phyloP scores from a whole-genome alignment of 2,797 vertebrate species.

The Peromyscus aztecus region DNA sequence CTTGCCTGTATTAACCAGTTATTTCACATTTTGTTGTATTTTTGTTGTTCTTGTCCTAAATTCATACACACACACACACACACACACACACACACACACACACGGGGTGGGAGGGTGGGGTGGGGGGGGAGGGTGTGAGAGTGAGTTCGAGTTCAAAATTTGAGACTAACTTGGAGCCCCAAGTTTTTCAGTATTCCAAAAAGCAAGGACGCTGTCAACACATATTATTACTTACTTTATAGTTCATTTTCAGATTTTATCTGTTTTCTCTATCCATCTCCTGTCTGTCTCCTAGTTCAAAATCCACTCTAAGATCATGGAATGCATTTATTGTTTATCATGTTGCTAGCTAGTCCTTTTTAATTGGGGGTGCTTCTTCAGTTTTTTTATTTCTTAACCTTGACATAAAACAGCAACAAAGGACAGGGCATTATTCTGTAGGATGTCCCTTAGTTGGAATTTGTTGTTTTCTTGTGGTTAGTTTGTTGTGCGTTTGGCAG shows the following conservation, averaged over 20 bases:
- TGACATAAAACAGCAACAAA: slow-evolving; percentile 51
- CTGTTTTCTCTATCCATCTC: not conserved
- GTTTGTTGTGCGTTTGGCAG: slow-evolving; percentile 37
- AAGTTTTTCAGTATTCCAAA: slow-evolving; percentile 56
- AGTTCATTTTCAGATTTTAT: slow-evolving; percentile 46
- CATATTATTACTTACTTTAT: slow-evolving; percentile 45
- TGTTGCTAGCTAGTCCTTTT: slow-evolving; percentile 30
- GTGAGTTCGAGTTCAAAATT: not conserved
- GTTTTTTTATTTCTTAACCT: slow-evolving; percentile 54
- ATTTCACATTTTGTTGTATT: slow-evolving; percentile 53
- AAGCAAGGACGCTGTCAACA: slow-evolving; percentile 47
- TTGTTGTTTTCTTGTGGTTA: slow-evolving; percentile 65
- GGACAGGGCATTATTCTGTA: slow-evolving; percentile 63
- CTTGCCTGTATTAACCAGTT: not conserved
- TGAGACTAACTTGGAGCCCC: slow-evolving; percentile 28
- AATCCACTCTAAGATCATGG: not conserved
- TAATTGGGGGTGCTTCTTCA: not conserved
- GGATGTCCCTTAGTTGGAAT: slow-evolving; percentile 51
- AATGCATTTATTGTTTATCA: not conserved
- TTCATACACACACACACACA: not conserved
- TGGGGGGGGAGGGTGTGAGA: too few species aligned
- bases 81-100: not conserved
- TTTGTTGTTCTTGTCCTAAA: slow-evolving; percentile 45
- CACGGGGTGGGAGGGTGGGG: too few species aligned
- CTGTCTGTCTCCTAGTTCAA: not conserved